These are phyloP conservation scores for Papilio polytes DNA, from an alignment of 1,140 invertebrate species.

Conservation along the genomic window DNA sequence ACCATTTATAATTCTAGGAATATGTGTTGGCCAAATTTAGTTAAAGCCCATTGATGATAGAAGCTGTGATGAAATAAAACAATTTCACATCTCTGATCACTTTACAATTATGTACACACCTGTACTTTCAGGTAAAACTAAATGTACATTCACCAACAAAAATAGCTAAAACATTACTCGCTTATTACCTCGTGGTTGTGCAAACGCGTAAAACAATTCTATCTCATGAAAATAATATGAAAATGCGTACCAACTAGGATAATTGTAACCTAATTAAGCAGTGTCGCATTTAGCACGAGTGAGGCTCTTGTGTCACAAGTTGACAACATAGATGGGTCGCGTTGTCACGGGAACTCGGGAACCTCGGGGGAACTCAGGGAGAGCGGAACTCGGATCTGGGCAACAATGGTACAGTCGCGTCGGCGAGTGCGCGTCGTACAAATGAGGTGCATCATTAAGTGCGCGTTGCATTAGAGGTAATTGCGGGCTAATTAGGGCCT, in stretches of 20 bases:
- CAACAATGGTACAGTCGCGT: conserved; percentile 59
- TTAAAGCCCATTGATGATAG: neutral
- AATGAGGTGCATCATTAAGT: conserved; percentile 76
- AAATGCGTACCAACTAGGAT: neutral
- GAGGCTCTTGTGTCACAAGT: conserved; percentile 9
- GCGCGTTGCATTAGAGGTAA: conserved; percentile 77
- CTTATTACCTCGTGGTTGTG: neutral
- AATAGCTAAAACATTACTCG: neutral
- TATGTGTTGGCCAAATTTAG: neutral
- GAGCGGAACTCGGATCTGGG: conserved; percentile 13
- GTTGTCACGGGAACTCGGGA: conserved; percentile 1
- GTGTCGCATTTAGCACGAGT: conserved; percentile 12
- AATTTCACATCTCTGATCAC: neutral
- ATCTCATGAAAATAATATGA: conserved; percentile 13
- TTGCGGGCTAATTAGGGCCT: conserved; percentile 75
- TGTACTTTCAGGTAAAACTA: neutral
- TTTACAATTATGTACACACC: neutral
- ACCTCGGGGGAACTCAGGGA: neutral
- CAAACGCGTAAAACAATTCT: neutral
- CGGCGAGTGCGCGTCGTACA: conserved; percentile 55
- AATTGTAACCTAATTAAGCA: conserved; percentile 21
- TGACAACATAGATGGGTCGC: neutral
- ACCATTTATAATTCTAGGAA: too few relatives aligned
- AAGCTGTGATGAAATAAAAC: neutral
- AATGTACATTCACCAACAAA: neutral